phyloP scores from a whole-genome alignment of 2,797 vertebrate species.

The Alectoris magna region DNA sequence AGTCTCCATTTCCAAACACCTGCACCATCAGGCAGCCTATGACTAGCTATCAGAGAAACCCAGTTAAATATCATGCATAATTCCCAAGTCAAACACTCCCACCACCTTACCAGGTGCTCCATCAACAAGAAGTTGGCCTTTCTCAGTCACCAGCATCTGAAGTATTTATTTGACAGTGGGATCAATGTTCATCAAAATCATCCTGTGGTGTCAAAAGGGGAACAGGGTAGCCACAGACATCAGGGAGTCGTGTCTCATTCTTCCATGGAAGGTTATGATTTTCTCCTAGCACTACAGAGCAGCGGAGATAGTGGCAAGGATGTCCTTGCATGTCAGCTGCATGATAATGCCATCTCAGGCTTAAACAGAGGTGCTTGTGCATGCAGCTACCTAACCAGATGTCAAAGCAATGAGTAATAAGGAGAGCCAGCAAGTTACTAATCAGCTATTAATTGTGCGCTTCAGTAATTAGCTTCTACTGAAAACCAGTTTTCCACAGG shows the following conservation, averaged over 20 bases:
- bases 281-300: not conserved
- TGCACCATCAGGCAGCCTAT: not conserved
- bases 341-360: not conserved
- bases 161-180: not conserved
- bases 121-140: not conserved
- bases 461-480: slow-evolving; percentile 11
- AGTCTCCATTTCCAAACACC: not conserved
- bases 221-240: not conserved
- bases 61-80: not conserved
- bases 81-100: not conserved
- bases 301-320: not conserved
- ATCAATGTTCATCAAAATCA: not conserved
- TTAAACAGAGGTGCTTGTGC: not conserved
- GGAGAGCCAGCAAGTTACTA: not conserved
- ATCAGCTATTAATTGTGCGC: not conserved
- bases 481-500: slow-evolving; percentile 39
- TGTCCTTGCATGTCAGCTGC: not conserved
- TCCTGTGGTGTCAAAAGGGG: not conserved
- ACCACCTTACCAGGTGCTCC: not conserved
- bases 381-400: slow-evolving; percentile 23
- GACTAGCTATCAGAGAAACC: not conserved
- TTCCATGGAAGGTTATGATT: not conserved
- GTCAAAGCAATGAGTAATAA: slow-evolving; percentile 24
- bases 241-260: not conserved
- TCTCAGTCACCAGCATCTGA: not conserved